Evolutionary conservation across 1,140 invertebrate genomes (phyloP).

Genomic region (Teleopsis dalmanni): DNA sequence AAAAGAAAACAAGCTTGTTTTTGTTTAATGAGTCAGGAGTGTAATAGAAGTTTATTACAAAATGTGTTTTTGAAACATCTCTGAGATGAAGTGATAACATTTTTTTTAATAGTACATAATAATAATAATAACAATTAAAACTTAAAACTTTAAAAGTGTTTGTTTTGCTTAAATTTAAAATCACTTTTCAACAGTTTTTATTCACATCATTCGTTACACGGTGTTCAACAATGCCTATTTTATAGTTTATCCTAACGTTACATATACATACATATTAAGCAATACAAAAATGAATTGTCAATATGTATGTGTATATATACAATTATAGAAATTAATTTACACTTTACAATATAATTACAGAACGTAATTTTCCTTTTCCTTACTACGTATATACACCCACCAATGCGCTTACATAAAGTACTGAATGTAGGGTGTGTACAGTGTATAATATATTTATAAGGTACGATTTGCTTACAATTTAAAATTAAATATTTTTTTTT

Average conservation of each 20-base stretch:
- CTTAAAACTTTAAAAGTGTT: constrained; percentile 8
- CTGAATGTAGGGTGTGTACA: no score
- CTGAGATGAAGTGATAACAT: constrained; percentile 12
- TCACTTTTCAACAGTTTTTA: constrained; percentile 13
- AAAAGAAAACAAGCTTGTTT: no score
- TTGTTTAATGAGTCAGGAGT: constrained; percentile 11
- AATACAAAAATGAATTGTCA: background rate
- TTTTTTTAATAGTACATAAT: constrained; percentile 10
- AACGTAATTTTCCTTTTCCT: no score
- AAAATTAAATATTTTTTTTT: no score
- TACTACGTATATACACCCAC: no score
- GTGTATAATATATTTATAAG: no score
- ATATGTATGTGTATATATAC: no score
- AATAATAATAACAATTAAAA: constrained; percentile 8
- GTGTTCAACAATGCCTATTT: constrained; percentile 12
- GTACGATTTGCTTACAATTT: no score
- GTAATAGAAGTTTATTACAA: constrained; percentile 13
- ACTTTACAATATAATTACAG: background rate
- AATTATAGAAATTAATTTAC: no score
- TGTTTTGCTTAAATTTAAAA: constrained; percentile 11
- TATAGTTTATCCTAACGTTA: background rate
- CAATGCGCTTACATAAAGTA: no score
- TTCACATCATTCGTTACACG: constrained; percentile 9
- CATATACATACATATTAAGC: background rate
- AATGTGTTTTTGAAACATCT: constrained; percentile 10